Percentiles rank a stretch among this genome's conserved stretches.
phyloP scores from a whole-genome alignment of 2,888 invertebrate species.

The Griposia aprilina region DNA sequence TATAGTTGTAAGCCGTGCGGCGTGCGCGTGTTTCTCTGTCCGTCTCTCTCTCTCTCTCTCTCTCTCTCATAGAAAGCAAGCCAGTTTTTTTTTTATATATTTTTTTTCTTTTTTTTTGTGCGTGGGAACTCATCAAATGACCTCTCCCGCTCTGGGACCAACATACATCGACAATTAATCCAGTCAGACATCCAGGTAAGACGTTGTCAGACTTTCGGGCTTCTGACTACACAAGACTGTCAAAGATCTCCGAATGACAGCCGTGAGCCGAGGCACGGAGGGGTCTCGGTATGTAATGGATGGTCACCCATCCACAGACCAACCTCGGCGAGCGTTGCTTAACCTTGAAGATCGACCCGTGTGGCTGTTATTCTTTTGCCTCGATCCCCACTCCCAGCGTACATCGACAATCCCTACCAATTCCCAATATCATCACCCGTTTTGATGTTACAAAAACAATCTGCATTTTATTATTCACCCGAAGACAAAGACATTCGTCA shows the following conservation, averaged over 20 bases:
- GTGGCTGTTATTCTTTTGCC: not conserved
- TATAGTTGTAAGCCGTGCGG: too few species aligned
- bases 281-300: not conserved
- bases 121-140: too few species aligned
- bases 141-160: too few species aligned
- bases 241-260: not conserved
- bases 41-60: too few species aligned
- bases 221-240: not conserved
- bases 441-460: constrained; percentile 15
- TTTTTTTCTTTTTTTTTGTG: too few species aligned
- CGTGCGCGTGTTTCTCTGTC: too few species aligned
- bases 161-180: not conserved
- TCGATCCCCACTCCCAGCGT: too few species aligned
- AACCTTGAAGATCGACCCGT: not conserved
- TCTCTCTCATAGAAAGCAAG: too few species aligned
- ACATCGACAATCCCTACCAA: not conserved
- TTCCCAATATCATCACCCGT: not conserved
- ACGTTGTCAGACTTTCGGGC: not conserved
- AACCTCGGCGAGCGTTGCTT: not conserved
- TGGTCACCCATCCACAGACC: not conserved
- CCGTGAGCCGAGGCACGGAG: not conserved
- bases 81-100: too few species aligned
- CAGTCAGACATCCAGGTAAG: too few species aligned
- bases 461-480: constrained; percentile 30
- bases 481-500: constrained; percentile 27